Base-by-base conservation (phyloP, 2,113 vertebrate genomes). In the Lathamus discolor region DNA sequence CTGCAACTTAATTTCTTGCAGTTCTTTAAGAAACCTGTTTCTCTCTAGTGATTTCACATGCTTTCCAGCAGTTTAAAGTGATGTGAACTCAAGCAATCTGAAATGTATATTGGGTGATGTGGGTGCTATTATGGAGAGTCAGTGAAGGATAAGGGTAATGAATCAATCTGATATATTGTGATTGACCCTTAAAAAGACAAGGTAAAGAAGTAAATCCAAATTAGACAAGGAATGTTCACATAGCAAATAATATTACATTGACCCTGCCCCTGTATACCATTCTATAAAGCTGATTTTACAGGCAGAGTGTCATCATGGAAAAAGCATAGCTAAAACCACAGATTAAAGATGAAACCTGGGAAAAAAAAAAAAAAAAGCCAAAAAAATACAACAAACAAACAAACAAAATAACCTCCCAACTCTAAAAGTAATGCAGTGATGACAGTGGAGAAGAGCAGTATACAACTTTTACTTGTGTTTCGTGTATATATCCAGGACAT, bases 81-180 rank as follows among this genome's bases (percentile, higher is more conserved):
- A 74, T 88, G 33, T 59, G 41, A 67, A 81, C 31, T 93, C 5
- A 2, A 90, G 43, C n/a, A 90, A 95, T 64, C 67, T 63, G 64
- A 92, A 91, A 75, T 74, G 68, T 57, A 39, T 48, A 88, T 61
- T 91, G 46, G 16, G 80, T 89, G 5, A 70, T 67, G 25, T 43
- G 62, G 18, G 17, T 82, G 39, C 12, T 23, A n/a, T 66, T 90
- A 84, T 23, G 28, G 29, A 93, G 27, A 88, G 37, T 79, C 68
- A 64, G 35, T 54, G 84, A 92, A 86, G 49, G 69, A 57, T 37
- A 39, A 94, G 63, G n/a, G 27, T 62, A 90, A 80, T 96, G 61
- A 92, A 88, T 95, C 74, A 86, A 55, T 78, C 49, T 77, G 57
- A 83, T 41, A 89, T 84, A 94, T 64, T 91, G 27, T 89, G 48